Base-by-base conservation (phyloP, 2,888 invertebrate genomes). In the Cosmorhoe ocellata region DNA sequence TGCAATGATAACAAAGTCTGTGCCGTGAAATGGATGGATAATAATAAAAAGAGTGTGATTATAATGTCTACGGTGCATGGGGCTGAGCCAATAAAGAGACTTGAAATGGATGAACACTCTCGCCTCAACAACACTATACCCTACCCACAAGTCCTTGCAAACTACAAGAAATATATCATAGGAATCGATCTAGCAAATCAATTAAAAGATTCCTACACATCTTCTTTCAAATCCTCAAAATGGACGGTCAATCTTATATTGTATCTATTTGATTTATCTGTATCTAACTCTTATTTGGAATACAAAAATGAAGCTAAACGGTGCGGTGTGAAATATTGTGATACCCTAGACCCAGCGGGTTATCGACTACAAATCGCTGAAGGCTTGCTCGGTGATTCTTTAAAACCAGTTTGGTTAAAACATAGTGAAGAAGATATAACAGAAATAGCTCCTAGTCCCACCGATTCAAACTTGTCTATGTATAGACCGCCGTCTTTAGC, bases 11-110 rank as follows among this genome's bases (percentile, higher is more conserved):
- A 48, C 6, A 65, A 61, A 47, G 24, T 67, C 9, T 58, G 64
- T 30, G 45, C 65, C 0, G 56, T 67, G 3, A 71, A 72, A 54
- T 74, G 71, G 71, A 68, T 61, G 45, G 71, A 74, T 39, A n/a
- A n/a, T n/a, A n/a, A n/a, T n/a, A 66, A 47, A 10, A 67, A 66
- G 56, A 50, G 59, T 11, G 63, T 70, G 0, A 47, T 66, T 14
- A 44, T 64, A 41, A 42, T 61, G 11, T 74, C 72, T 2, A 71
- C 67, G 0, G 55, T 45, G 13, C 59, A 60, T 53, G 74, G 71
- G 31, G 48, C 54, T 13, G 60, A 67, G 28, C 69, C 70, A 5
- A 18, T 42, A 9, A 48, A 49, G 34, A 33, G 34, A 10, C 26
- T 33, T 0, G 38, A 55, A 1, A 24, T 43, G 2, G 51, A 55